These are phyloP conservation scores for Chionomys nivalis DNA, from an alignment of 2,113 vertebrate genomes.

Conservation along the genomic window DNA sequence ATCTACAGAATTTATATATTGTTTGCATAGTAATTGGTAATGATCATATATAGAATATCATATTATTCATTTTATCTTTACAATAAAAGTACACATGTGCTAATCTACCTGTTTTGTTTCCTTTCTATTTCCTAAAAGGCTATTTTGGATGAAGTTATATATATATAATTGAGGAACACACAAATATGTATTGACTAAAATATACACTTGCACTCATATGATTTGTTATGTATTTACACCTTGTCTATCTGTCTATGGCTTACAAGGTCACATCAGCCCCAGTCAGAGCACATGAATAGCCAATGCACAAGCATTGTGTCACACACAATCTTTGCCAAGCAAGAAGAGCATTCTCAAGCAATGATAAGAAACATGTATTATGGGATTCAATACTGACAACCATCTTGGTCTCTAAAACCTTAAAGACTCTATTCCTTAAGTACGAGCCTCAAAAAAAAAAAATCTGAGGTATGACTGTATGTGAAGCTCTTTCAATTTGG, in stretches of 20 bases:
- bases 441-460: background rate
- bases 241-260: background rate
- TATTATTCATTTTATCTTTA: background rate
- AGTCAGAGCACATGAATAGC: background rate
- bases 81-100: background rate
- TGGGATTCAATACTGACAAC: background rate
- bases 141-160: background rate
- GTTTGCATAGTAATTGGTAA: background rate
- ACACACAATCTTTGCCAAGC: background rate
- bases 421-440: background rate
- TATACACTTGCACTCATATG: background rate
- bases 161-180: too few species aligned
- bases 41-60: background rate
- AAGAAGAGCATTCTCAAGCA: background rate
- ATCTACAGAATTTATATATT: background rate
- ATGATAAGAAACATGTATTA: background rate
- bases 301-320: background rate
- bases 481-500: background rate
- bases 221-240: background rate
- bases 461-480: background rate
- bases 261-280: background rate
- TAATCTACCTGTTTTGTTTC: background rate
- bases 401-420: background rate
- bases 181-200: too few species aligned
- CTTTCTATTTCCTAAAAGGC: background rate